A percentile compares a stretch with the other conserved stretches of the same genome.
Evolutionary conservation across 2,797 vertebrate genomes (phyloP).

Genomic region (Apogon talboti): DNA sequence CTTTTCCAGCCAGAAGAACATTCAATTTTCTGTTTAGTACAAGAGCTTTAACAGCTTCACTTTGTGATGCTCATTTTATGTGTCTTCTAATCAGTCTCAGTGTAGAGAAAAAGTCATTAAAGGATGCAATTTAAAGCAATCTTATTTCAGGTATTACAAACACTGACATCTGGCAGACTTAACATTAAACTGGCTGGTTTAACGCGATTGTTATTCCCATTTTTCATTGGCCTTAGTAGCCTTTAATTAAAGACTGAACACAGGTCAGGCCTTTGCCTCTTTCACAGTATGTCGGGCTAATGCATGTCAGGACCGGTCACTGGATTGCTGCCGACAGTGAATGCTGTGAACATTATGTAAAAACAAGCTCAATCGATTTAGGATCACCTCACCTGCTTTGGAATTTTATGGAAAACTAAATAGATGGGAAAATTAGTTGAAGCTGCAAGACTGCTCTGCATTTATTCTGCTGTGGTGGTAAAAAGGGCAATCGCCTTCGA

Average conservation of each 20-base stretch:
- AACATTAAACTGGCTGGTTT: conserved; percentile 37
- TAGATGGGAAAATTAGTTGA: conserved; percentile 10
- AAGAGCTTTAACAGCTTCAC: conserved; percentile 38
- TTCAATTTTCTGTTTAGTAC: conserved; percentile 47
- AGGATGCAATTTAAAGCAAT: conserved; percentile 47
- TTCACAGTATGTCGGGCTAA: conserved; percentile 55
- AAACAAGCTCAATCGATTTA: conserved; percentile 46
- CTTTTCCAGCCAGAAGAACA: conserved; percentile 38
- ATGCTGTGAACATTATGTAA: conserved; percentile 52
- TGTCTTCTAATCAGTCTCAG: conserved; percentile 57
- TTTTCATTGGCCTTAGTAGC: conserved; percentile 34
- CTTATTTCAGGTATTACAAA: conserved; percentile 59
- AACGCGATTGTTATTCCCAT: conserved; percentile 34
- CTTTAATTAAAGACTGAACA: conserved; percentile 68
- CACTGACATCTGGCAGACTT: conserved; percentile 46
- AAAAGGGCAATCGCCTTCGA: conserved; percentile 8
- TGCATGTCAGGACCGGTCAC: conserved; percentile 58
- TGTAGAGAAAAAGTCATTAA: conserved; percentile 55
- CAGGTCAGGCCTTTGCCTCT: conserved; percentile 54
- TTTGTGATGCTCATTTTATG: conserved; percentile 57
- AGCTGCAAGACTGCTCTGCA: conserved; percentile 1
- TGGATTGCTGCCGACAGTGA: conserved; percentile 50
- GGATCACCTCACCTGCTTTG: conserved; percentile 23
- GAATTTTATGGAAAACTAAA: conserved; percentile 24
- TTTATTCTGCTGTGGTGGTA: conserved; percentile 10